Evolutionary conservation across 2,113 vertebrate species (phyloP).

Genomic region (Sterna hirundo): DNA sequence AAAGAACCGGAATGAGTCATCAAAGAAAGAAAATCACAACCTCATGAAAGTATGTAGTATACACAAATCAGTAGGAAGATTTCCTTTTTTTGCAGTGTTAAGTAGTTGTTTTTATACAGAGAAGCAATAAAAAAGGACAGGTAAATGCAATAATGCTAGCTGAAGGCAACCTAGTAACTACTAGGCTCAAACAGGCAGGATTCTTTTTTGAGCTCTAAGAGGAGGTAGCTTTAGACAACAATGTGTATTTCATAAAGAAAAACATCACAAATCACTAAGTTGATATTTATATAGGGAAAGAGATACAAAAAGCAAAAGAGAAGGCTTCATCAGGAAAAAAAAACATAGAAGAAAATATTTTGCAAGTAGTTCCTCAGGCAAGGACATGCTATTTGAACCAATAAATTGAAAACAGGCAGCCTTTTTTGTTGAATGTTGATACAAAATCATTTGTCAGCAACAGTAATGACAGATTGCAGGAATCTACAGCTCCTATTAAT

Average conservation of each 20-base stretch:
- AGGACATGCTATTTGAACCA: slow-evolving; percentile 18
- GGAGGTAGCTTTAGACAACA: not conserved
- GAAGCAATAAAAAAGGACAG: not conserved
- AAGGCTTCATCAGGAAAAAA: not conserved
- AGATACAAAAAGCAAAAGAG: not conserved
- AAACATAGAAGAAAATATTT: not conserved
- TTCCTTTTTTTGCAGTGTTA: not conserved
- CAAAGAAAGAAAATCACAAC: not conserved
- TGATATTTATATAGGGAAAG: not conserved
- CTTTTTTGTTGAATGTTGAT: slow-evolving; percentile 21
- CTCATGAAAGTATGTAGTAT: not conserved
- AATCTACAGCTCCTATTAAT: slow-evolving; percentile 19
- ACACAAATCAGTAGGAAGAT: not conserved
- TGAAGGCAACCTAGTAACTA: not conserved
- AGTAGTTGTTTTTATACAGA: not conserved
- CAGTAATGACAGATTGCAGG: slow-evolving; percentile 55
- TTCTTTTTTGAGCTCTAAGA: not conserved
- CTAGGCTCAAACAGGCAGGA: not conserved
- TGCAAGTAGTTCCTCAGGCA: slow-evolving; percentile 24
- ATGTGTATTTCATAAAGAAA: not conserved
- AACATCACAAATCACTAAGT: not conserved
- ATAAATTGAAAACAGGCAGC: slow-evolving; percentile 21
- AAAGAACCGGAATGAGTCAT: not conserved
- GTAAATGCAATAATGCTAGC: not conserved
- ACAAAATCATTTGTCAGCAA: slow-evolving; percentile 46